Conservation (phyloP, 1,140 invertebrate species). For the Sycophila sp. region DNA sequence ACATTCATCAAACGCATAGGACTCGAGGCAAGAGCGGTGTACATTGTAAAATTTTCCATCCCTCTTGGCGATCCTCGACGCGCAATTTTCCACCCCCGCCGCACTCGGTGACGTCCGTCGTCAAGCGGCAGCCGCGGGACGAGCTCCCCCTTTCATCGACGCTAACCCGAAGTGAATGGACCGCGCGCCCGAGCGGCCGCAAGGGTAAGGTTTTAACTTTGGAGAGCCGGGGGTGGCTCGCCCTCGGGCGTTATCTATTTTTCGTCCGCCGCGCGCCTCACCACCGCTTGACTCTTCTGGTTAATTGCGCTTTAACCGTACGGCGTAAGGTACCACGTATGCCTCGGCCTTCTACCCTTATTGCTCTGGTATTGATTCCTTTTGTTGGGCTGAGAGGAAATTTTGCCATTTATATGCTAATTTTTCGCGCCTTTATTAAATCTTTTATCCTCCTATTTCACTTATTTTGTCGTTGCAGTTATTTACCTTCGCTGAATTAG, state of each 20-base stretch:
- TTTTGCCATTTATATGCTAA: not conserved
- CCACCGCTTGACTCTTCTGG: conserved; percentile 27
- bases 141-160: conserved; percentile 49
- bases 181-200: conserved; percentile 47
- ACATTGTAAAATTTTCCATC: conserved; percentile 14
- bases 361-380: conserved; percentile 41
- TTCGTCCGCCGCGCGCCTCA: conserved; percentile 39
- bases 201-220: conserved; percentile 64
- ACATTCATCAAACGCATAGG: not conserved
- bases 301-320: conserved; percentile 61
- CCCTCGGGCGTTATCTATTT: conserved; percentile 65
- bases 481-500: too few relatives aligned
- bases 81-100: conserved; percentile 13
- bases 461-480: too few relatives aligned
- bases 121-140: conserved; percentile 3
- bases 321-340: too few relatives aligned
- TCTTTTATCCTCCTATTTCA: not conserved
- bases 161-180: conserved; percentile 60
- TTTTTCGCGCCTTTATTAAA: not conserved
- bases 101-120: conserved; percentile 1
- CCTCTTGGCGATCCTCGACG: not conserved
- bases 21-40: not conserved
- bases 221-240: conserved; percentile 45
- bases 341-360: too few relatives aligned
- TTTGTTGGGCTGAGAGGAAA: conserved; percentile 12